A percentile compares a stretch with the other conserved stretches of the same genome.
These are phyloP conservation scores for Mus spretus DNA, from an alignment of 2,797 vertebrate genomes.

Conservation along the genomic window DNA sequence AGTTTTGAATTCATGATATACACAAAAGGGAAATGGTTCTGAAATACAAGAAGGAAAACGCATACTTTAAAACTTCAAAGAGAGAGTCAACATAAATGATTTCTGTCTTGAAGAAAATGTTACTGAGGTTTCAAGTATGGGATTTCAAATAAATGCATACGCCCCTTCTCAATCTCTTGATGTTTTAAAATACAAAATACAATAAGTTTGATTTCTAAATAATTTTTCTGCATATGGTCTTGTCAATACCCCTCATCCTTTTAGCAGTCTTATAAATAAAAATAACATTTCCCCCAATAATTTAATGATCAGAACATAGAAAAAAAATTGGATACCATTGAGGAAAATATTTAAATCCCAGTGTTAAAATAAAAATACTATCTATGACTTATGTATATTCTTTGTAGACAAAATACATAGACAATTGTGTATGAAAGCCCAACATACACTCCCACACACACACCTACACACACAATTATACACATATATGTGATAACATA, in stretches of 20 bases:
- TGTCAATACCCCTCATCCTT: neutral
- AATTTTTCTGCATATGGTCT: neutral
- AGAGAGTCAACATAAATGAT: neutral
- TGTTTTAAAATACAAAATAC: neutral
- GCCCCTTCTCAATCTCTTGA: neutral
- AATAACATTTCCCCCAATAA: neutral
- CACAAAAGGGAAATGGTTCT: neutral
- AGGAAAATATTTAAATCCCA: neutral
- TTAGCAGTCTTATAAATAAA: neutral
- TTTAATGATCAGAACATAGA: slow-evolving; percentile 2
- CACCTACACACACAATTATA: neutral
- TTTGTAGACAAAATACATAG: too few relatives aligned
- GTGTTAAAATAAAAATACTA: neutral
- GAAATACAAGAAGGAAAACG: neutral
- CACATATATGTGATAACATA: too few relatives aligned
- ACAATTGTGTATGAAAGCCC: neutral
- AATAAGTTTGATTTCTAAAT: neutral
- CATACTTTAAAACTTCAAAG: neutral
- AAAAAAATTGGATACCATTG: neutral
- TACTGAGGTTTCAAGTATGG: neutral
- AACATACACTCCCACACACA: too few relatives aligned
- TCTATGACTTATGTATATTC: neutral
- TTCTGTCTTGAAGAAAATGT: neutral
- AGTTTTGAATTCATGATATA: neutral
- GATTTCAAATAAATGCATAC: neutral